phyloP scores from a whole-genome alignment of 2,113 vertebrate genomes.

The Podiceps cristatus region DNA sequence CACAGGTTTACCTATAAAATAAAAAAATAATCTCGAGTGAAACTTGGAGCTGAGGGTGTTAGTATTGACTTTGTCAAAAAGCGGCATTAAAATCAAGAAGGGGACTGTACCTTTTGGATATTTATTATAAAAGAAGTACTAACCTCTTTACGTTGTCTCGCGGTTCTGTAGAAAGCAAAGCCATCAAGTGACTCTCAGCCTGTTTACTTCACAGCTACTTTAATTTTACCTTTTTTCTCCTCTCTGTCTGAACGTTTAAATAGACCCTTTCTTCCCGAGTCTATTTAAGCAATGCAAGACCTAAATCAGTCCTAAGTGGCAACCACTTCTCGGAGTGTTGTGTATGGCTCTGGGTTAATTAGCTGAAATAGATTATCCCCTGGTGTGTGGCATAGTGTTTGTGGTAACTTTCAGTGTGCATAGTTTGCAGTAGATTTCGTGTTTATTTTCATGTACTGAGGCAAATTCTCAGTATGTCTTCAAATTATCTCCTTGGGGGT shows the following conservation, averaged over 20 bases:
- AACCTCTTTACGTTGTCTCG: not conserved
- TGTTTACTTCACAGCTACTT: slow-evolving; percentile 59
- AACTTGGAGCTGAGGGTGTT: not conserved
- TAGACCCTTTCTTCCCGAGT: slow-evolving; percentile 55
- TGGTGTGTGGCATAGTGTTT: slow-evolving; percentile 54
- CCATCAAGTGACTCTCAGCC: not conserved
- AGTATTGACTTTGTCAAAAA: not conserved
- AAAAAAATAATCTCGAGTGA: not conserved
- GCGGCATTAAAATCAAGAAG: not conserved
- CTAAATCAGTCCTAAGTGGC: slow-evolving; percentile 75
- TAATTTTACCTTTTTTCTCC: slow-evolving; percentile 19
- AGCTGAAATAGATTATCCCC: slow-evolving; percentile 79
- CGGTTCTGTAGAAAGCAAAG: not conserved
- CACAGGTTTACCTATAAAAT: not conserved
- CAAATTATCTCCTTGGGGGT: slow-evolving; percentile 84
- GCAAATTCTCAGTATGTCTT: slow-evolving; percentile 82
- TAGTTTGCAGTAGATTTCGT: slow-evolving; percentile 70
- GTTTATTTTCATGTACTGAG: slow-evolving; percentile 81
- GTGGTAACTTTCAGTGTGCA: slow-evolving; percentile 67
- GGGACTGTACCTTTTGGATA: not conserved
- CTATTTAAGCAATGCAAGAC: slow-evolving; percentile 58
- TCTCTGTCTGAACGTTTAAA: slow-evolving; percentile 36
- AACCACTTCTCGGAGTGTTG: slow-evolving; percentile 57
- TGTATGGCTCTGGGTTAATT: slow-evolving; percentile 75
- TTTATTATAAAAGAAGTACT: not conserved